These are phyloP conservation scores for Tapirus terrestris DNA, from an alignment of 2,113 vertebrate species.

Conservation along the genomic window DNA sequence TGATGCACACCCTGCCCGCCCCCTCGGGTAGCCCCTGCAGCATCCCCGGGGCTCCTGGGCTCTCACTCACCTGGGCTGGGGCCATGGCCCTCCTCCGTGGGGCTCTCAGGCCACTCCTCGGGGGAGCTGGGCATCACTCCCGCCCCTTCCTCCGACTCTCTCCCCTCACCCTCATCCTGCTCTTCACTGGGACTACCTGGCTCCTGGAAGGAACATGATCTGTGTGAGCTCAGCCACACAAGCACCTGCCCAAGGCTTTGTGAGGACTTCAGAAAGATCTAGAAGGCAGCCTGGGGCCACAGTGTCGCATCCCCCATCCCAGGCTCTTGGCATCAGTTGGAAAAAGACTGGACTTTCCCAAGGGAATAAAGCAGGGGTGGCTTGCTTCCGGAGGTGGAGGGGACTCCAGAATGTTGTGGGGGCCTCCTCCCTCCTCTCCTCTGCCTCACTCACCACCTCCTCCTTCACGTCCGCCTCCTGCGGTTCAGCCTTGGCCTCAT, in stretches of 20 bases:
- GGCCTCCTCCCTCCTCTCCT: not conserved
- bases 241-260: not conserved
- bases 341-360: not conserved
- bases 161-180: not conserved
- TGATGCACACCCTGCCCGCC: rapidly evolving
- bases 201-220: constrained; percentile 21
- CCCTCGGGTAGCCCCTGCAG: too few species aligned
- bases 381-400: not conserved
- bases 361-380: not conserved
- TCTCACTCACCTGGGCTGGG: constrained; percentile 70
- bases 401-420: too few species aligned
- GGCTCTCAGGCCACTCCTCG: constrained; percentile 73
- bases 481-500: not conserved
- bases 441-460: not conserved
- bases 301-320: not conserved
- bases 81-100: not conserved
- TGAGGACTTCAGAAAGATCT: not conserved
- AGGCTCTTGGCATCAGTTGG: not conserved
- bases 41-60: not conserved
- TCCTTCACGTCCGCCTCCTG: not conserved
- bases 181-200: not conserved
- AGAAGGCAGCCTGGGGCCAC: not conserved
- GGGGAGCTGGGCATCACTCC: constrained; percentile 71
- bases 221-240: not conserved
- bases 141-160: constrained; percentile 43